These are phyloP conservation scores for Scaptomyza graminum DNA, from an alignment of 1,140 invertebrate genomes.

Conservation along the genomic window DNA sequence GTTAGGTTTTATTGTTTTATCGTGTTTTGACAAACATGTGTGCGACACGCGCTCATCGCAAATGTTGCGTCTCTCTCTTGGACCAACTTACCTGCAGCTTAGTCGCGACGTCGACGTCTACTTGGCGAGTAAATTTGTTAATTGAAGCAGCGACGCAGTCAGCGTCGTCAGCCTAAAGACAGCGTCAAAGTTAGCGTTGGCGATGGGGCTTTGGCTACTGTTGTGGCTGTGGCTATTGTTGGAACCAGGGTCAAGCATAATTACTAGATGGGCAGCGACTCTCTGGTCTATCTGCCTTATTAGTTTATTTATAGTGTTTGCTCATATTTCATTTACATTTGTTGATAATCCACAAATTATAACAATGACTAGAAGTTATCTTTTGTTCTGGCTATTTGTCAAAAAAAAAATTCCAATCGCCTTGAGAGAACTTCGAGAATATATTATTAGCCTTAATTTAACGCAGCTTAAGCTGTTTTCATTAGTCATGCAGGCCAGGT, in stretches of 20 bases:
- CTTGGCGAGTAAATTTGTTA: slow-evolving; percentile 49
- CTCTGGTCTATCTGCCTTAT: slow-evolving; percentile 21
- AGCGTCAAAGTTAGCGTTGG: slow-evolving; percentile 39
- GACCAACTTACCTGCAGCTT: slow-evolving; percentile 60
- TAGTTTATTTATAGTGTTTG: slow-evolving; percentile 74
- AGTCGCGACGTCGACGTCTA: slow-evolving; percentile 31
- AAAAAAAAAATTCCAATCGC: slow-evolving; percentile 11
- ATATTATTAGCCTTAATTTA: slow-evolving; percentile 50
- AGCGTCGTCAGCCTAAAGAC: slow-evolving; percentile 38
- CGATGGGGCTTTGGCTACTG: slow-evolving; percentile 30
- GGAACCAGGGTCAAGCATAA: slow-evolving; percentile 80
- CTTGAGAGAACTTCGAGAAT: slow-evolving; percentile 35
- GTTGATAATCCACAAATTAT: slow-evolving; percentile 49
- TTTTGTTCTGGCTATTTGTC: slow-evolving; percentile 20
- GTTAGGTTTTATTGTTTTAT: neutral
- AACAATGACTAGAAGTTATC: slow-evolving; percentile 48
- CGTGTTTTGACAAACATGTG: neutral
- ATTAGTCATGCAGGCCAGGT: slow-evolving; percentile 71
- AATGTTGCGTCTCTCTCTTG: neutral
- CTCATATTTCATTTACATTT: slow-evolving; percentile 69
- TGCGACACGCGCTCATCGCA: neutral
- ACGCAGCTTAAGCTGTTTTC: slow-evolving; percentile 45
- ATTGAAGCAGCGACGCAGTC: slow-evolving; percentile 38
- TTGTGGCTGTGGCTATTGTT: slow-evolving; percentile 59
- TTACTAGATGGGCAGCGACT: slow-evolving; percentile 56